These are phyloP conservation scores for Protobothrops flavoviridis DNA, from an alignment of 2,113 vertebrate species.

Conservation along the genomic window DNA sequence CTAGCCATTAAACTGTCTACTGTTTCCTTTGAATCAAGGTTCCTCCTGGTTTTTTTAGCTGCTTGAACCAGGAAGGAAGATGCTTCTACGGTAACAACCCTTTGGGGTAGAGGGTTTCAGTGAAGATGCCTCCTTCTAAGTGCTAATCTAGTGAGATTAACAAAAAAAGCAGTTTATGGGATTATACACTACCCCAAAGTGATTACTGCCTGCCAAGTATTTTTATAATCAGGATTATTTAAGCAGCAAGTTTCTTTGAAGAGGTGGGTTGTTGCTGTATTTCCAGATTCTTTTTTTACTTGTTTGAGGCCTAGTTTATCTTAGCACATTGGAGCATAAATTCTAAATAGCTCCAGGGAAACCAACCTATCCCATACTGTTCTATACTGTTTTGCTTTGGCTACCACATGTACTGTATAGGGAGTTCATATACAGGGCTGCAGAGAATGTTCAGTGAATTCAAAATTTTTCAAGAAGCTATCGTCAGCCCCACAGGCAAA, in stretches of 20 bases:
- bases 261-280: conserved; percentile 66
- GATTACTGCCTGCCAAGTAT: conserved; percentile 57
- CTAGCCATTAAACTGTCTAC: conserved; percentile 79
- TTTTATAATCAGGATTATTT: conserved; percentile 75
- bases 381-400: conserved; percentile 46
- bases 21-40: conserved; percentile 79
- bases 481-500: background rate
- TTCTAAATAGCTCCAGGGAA: conserved; percentile 60
- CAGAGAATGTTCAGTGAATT: conserved; percentile 50
- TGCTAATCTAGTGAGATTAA: conserved; percentile 71
- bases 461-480: background rate
- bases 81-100: conserved; percentile 73
- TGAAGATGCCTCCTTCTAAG: conserved; percentile 67
- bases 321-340: conserved; percentile 63
- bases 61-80: conserved; percentile 78
- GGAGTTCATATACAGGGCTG: conserved; percentile 45
- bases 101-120: conserved; percentile 55
- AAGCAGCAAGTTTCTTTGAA: conserved; percentile 73
- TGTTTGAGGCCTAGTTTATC: conserved; percentile 67
- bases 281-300: conserved; percentile 64
- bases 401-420: conserved; percentile 47
- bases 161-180: conserved; percentile 74
- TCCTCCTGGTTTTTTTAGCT: conserved; percentile 68
- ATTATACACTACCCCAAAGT: conserved; percentile 69
- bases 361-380: conserved; percentile 33